Evolutionary conservation across 92 coral and sea anemone genomes (phyloP), one percentile per base, ranked within the genome.

Genomic region (Siderastrea radians): DNA sequence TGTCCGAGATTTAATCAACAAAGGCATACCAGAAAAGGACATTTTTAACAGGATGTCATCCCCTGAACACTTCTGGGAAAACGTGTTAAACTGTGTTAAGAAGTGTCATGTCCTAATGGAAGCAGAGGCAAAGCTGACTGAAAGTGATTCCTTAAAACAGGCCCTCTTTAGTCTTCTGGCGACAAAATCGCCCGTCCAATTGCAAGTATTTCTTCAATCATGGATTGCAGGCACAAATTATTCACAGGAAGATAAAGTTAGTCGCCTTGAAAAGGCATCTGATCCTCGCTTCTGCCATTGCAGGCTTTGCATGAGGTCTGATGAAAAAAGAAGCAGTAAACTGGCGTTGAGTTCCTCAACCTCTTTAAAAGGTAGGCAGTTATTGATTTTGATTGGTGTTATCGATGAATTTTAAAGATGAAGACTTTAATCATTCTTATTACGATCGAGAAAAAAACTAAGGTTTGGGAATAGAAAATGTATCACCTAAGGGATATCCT

Each of bases 21-120:
- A 74, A 74, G 79, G 79, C 19, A 74, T 74, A 17, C 52, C 79
- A 52, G 79, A 57, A 74, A 74, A 10, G 6, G 63, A 74, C 44
- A 74, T 74, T 44, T n/a, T 74, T 2, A 7, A 14, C 63, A 74
- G 15, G 61, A 17, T 74, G 62, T 53, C 64, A 9, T 74, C 79
- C n/a, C 19, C 61, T 19, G 64, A 74, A 14, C 44, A 74, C n/a
- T 74, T 71, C 75, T 71, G 75, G 75, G 48, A 71, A 16, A 71
- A 13, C 19, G 26, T 71, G 15, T 49, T 50, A 11, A 15, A 71
- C 57, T 47, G 48, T 17, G 55, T 49, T 46, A 55, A 46, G 55
- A 71, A 11, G 1, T 16, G 57, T 71, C 19, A 71, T 19, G 7
- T 13, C 75, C 14, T 46, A 5, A 71, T 8, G 46, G 52, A 69